Conservation (phyloP, 2,888 invertebrate species). For the Oligia latruncula region DNA sequence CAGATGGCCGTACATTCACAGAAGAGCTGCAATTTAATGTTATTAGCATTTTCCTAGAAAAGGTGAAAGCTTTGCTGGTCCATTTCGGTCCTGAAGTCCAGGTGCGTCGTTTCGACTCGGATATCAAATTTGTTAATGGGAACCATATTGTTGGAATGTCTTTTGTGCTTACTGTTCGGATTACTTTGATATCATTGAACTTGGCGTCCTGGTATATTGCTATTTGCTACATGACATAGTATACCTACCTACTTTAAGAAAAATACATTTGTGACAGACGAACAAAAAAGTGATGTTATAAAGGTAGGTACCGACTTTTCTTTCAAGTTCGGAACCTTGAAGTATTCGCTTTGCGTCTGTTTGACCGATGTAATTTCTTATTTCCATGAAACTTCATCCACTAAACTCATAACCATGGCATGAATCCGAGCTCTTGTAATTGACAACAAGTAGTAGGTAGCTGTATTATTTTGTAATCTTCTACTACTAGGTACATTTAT, state of each 20-base stretch:
- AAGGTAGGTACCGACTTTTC: not conserved
- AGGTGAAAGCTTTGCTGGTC: constrained; percentile 23
- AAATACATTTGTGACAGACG: not conserved
- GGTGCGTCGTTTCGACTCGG: not conserved
- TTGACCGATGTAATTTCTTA: not conserved
- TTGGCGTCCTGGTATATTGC: not conserved
- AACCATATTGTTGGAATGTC: constrained; percentile 3
- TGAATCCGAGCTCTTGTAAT: too few species aligned
- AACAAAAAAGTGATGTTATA: not conserved
- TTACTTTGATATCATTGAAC: not conserved
- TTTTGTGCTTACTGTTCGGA: not conserved
- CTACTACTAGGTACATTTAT: not conserved
- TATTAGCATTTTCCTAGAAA: constrained; percentile 28
- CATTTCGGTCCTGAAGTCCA: constrained; percentile 5
- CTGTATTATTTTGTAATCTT: not conserved
- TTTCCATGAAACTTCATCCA: not conserved
- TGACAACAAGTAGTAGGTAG: not conserved
- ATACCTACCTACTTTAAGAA: not conserved
- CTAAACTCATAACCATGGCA: not conserved
- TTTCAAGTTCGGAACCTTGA: not conserved
- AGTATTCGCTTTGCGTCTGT: not conserved
- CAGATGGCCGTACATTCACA: constrained; percentile 25
- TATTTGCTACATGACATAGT: not conserved
- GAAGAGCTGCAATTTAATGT: constrained; percentile 19
- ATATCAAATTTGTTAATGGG: constrained; percentile 19